These are phyloP conservation scores for Erpobdella octoculata DNA, from an alignment of 2,888 invertebrate genomes.

Conservation along the genomic window DNA sequence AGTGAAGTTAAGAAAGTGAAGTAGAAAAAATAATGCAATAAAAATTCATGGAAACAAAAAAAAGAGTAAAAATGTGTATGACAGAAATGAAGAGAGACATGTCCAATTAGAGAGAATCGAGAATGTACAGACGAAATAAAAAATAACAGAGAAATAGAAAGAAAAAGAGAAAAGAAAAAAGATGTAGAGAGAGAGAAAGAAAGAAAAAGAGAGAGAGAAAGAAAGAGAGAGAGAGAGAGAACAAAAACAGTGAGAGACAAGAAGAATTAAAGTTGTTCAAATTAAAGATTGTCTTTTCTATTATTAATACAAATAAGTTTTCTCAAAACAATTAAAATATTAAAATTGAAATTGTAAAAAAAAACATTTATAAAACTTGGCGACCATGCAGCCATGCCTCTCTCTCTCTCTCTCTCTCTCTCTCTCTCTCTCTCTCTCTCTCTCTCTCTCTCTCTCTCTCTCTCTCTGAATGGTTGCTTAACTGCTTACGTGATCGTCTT, in stretches of 20 bases:
- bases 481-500: too few species aligned
- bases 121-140: neutral
- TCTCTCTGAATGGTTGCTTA: too few species aligned
- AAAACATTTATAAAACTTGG: too few species aligned
- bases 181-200: neutral
- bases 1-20: neutral
- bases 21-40: neutral
- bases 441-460: too few species aligned
- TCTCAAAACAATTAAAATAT: too few species aligned
- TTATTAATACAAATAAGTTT: too few species aligned
- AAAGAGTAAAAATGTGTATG: neutral
- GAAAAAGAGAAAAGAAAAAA: conserved; percentile 6
- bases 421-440: too few species aligned
- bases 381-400: too few species aligned
- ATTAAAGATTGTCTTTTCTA: too few species aligned
- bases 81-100: neutral
- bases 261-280: neutral
- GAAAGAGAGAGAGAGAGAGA: neutral
- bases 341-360: too few species aligned
- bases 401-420: too few species aligned
- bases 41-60: neutral
- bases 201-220: neutral
- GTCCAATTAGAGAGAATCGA: neutral
- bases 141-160: conserved; percentile 6
- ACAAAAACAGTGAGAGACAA: neutral